Evolutionary conservation across 2,888 invertebrate genomes (phyloP).

Genomic region (Erebia epiphron): DNA sequence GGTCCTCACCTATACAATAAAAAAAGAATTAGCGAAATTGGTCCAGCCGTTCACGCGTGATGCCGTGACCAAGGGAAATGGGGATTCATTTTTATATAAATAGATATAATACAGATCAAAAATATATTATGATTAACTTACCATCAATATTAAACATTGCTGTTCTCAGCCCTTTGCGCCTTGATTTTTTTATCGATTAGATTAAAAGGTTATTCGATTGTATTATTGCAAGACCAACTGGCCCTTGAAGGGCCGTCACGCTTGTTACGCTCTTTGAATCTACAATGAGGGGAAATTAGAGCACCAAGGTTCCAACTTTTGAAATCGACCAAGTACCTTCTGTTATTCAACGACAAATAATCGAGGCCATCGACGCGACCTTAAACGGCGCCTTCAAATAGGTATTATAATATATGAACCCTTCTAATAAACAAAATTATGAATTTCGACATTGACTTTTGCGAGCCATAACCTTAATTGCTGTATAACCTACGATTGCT

Average conservation of each 20-base stretch:
- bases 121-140: not conserved
- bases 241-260: constrained; percentile 74
- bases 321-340: constrained; percentile 72
- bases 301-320: constrained; percentile 78
- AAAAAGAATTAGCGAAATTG: no score
- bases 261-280: constrained; percentile 76
- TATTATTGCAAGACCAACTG: constrained; percentile 54
- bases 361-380: constrained; percentile 69
- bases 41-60: no score
- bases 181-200: constrained; percentile 23
- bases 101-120: not conserved
- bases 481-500: constrained; percentile 33
- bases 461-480: constrained; percentile 63
- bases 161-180: constrained; percentile 9
- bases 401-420: constrained; percentile 59
- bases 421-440: constrained; percentile 73
- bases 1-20: no score
- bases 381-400: constrained; percentile 73
- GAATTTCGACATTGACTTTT: constrained; percentile 75
- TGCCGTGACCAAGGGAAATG: no score
- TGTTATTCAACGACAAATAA: constrained; percentile 62
- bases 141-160: not conserved
- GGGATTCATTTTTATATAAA: no score
- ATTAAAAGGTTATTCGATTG: constrained; percentile 45
- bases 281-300: constrained; percentile 81